Base-by-base conservation (phyloP, 2,888 invertebrate genomes). In the Xanthia icteritia region DNA sequence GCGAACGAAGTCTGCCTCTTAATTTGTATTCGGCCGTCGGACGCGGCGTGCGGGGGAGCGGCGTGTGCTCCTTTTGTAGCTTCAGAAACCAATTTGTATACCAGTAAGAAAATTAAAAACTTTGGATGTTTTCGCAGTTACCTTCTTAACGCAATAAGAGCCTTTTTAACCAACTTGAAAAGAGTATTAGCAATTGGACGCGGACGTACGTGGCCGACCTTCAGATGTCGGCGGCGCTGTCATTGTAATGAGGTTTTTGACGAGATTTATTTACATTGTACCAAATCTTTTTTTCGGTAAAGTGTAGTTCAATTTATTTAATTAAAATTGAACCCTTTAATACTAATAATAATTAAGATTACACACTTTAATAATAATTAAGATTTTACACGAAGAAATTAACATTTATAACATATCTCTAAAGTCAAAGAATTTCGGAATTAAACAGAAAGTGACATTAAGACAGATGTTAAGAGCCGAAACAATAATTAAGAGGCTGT, bases 401-500 rank as follows among this genome's bases (percentile, higher is more conserved):
- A 91, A 92, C 91, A 91, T 92, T 92, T 90, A 90, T 90, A 90
- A 91, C 90, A 92, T 91, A 90, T 90, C 89, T 81, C 89, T 81
- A 90, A 90, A 87, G 90, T 87, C 84, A 90, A 94, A 94, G 94
- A 94, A 94, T 95, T 93, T 93, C 88, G 88, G 92, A 94, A 95
- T 95, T 94, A 95, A 95, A 94, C 92, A 92, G 90, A 94, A 95
- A 94, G 94, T 95, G 96, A 95, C 94, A 93, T 94, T 94, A 95
- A 96, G 95, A 95, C 95, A 95, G 95, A 96, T 96, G 96, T 96
- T 96, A 96, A 96, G 94, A 94, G 94, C 94, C 93, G 93, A 94
- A 94, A 95, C 95, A 95, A 96, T 96, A 96, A 96, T 96, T 96
- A 96, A 96, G 96, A 96, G 95, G 95, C 94, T 94, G 96, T 94